Percentiles rank a stretch among this genome's conserved stretches.
These are phyloP conservation scores for Vultur gryphus DNA, from an alignment of 2,797 vertebrate species.

Conservation along the genomic window DNA sequence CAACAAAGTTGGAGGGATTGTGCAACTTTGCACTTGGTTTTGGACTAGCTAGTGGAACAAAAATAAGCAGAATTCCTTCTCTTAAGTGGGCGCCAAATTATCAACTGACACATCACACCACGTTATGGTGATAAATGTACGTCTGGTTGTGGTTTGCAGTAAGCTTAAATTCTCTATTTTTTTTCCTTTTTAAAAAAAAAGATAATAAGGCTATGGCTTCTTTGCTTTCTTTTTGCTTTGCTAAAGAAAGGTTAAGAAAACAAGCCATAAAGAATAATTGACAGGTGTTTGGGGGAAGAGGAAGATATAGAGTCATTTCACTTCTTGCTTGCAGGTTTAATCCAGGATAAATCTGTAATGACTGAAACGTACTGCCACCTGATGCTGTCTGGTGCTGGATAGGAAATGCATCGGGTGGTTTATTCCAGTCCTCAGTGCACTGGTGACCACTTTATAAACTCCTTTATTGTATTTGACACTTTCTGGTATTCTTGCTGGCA, in stretches of 20 bases:
- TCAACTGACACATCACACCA: constrained; percentile 37
- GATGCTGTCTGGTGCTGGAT: not conserved
- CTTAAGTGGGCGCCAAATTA: constrained; percentile 31
- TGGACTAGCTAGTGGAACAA: constrained; percentile 32
- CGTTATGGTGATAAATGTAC: not conserved
- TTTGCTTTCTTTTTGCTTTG: not conserved
- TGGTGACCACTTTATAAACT: not conserved
- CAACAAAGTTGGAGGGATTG: constrained; percentile 29
- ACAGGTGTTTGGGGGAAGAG: not conserved
- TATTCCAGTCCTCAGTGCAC: not conserved
- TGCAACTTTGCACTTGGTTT: constrained; percentile 54
- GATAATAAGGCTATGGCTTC: not conserved
- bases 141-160: not conserved
- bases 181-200: not conserved
- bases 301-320: not conserved
- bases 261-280: not conserved
- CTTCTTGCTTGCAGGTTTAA: not conserved
- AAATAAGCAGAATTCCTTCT: constrained; percentile 64
- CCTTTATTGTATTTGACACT: not conserved
- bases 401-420: not conserved
- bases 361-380: not conserved
- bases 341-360: not conserved
- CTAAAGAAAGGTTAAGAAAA: not conserved
- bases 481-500: not conserved
- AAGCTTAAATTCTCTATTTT: not conserved